Conservation (phyloP, 1,140 invertebrate species). For the Helicoverpa armigera region DNA sequence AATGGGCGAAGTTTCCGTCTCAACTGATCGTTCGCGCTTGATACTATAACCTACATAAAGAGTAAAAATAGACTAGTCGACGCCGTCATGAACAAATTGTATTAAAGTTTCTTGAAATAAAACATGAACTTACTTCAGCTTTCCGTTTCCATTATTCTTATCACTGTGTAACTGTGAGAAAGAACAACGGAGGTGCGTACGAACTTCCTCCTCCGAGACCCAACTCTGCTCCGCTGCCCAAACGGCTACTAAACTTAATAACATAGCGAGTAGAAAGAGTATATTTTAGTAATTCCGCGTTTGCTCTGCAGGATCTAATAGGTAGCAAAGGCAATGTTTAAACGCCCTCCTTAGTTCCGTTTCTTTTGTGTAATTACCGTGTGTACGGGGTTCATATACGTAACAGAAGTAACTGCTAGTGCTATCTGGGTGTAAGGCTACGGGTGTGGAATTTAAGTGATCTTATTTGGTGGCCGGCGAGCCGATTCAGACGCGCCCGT, state of each 20-base stretch:
- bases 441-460: constrained; percentile 74
- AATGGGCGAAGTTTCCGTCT: constrained; percentile 63
- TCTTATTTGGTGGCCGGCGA: constrained; percentile 69
- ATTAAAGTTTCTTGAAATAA: constrained; percentile 10
- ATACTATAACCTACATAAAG: constrained; percentile 52
- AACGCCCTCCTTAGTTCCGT: constrained; percentile 66
- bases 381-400: constrained; percentile 66
- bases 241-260: constrained; percentile 64
- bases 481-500: constrained; percentile 64
- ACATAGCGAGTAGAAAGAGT: constrained; percentile 55
- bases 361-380: constrained; percentile 75
- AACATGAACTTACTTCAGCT: constrained; percentile 15
- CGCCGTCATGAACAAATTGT: background rate
- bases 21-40: constrained; percentile 63
- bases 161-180: constrained; percentile 14
- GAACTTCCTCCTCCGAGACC: constrained; percentile 38
- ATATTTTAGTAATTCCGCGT: constrained; percentile 59
- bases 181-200: constrained; percentile 23
- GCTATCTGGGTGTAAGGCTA: constrained; percentile 68
- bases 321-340: constrained; percentile 63
- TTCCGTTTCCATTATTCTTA: constrained; percentile 28
- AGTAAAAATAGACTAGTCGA: constrained; percentile 34
- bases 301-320: constrained; percentile 60
- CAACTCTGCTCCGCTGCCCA: constrained; percentile 43
- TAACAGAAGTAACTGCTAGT: constrained; percentile 67